These are phyloP conservation scores for Sebastes diaconus DNA, from an alignment of 2,797 vertebrate genomes.

Conservation along the genomic window DNA sequence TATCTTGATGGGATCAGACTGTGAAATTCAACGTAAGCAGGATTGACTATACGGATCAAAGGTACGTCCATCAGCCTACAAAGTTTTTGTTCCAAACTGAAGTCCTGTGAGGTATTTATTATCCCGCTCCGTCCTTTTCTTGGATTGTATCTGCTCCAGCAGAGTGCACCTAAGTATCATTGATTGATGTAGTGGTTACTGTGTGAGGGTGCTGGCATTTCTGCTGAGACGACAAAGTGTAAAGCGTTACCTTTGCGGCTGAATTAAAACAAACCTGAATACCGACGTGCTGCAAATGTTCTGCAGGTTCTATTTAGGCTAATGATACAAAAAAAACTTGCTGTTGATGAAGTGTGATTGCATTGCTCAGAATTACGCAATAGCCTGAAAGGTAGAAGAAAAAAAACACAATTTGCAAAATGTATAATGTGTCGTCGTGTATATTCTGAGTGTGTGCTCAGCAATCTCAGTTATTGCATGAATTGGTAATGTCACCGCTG, in stretches of 20 bases:
- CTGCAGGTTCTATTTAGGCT: constrained; percentile 25
- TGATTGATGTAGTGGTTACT: constrained; percentile 40
- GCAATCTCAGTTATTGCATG: constrained; percentile 72
- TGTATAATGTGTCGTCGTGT: constrained; percentile 45
- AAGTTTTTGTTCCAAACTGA: not conserved
- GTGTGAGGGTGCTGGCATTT: constrained; percentile 40
- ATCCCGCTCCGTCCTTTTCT: not conserved
- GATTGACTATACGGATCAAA: no score
- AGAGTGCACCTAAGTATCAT: constrained; percentile 33
- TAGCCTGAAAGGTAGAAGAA: not conserved
- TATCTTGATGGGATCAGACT: not conserved
- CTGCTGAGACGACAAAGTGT: constrained; percentile 37
- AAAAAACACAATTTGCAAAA: constrained; percentile 38
- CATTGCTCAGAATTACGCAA: constrained; percentile 39
- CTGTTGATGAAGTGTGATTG: constrained; percentile 46
- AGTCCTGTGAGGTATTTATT: constrained; percentile 1
- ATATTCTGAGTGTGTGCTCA: constrained; percentile 59
- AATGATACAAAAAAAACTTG: constrained; percentile 28
- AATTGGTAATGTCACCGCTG: constrained; percentile 74
- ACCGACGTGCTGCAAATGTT: not conserved
- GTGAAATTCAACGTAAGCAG: not conserved
- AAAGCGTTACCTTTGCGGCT: constrained; percentile 28
- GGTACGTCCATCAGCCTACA: not conserved
- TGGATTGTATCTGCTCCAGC: constrained; percentile 25
- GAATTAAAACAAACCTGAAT: constrained; percentile 33